phyloP scores from a whole-genome alignment of 2,797 vertebrate genomes.

The Pseudocheirus occidentalis region DNA sequence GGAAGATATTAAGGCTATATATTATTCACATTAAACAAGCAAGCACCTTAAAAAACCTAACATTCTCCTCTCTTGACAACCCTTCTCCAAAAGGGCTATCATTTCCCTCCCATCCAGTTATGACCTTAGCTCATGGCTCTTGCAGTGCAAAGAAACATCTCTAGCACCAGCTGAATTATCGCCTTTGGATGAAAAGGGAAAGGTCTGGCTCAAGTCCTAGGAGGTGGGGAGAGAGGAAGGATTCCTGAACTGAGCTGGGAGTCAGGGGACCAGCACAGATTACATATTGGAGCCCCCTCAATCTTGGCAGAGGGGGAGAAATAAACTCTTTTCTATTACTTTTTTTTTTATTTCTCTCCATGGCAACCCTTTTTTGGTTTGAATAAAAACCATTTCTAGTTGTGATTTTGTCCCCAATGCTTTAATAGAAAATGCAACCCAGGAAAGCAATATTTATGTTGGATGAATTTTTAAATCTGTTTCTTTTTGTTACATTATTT shows the following conservation, averaged over 20 bases:
- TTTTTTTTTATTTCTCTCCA: slow-evolving; percentile 12
- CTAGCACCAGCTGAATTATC: neutral
- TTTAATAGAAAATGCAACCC: slow-evolving; percentile 37
- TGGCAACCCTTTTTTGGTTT: slow-evolving; percentile 8
- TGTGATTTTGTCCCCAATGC: neutral
- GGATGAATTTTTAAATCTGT: neutral
- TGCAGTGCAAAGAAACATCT: slow-evolving; percentile 3
- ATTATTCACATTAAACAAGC: slow-evolving; percentile 89
- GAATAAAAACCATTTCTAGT: slow-evolving; percentile 32
- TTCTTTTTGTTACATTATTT: neutral
- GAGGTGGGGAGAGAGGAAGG: neutral
- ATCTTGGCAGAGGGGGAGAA: neutral
- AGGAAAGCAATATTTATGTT: slow-evolving; percentile 19
- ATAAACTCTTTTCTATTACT: neutral
- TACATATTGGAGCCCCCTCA: neutral
- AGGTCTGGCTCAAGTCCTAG: slow-evolving; percentile 2
- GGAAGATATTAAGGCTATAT: slow-evolving; percentile 90
- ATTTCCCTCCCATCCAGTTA: slow-evolving; percentile 32
- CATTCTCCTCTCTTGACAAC: slow-evolving; percentile 53
- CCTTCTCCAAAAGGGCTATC: slow-evolving; percentile 12
- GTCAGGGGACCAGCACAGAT: neutral
- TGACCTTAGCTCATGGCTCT: slow-evolving; percentile 21
- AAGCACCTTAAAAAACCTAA: slow-evolving; percentile 88
- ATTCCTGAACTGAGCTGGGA: neutral
- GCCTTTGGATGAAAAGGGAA: slow-evolving; percentile 2